Evolutionary conservation across 2,888 invertebrate species (phyloP).

Genomic region (Apamea epomidion): DNA sequence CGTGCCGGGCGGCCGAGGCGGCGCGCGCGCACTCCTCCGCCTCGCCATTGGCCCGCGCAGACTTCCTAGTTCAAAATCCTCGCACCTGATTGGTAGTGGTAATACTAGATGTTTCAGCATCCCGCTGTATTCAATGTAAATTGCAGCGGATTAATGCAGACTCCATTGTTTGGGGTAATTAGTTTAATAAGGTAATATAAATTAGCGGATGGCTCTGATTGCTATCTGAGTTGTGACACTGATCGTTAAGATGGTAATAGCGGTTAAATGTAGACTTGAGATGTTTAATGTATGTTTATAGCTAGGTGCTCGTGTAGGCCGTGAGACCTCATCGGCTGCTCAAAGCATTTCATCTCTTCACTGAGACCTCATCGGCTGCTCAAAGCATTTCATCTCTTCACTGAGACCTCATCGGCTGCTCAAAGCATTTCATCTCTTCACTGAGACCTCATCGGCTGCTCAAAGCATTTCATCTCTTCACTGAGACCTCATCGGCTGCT

Average conservation of each 20-base stretch:
- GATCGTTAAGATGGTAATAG: constrained; percentile 59
- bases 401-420: no score
- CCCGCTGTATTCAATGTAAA: constrained; percentile 66
- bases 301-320: background rate
- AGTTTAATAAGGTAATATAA: constrained; percentile 63
- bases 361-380: constrained; percentile 3
- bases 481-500: no score
- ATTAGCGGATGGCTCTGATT: constrained; percentile 59
- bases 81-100: constrained; percentile 53
- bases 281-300: constrained; percentile 36
- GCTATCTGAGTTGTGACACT: constrained; percentile 57
- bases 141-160: constrained; percentile 63
- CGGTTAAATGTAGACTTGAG: constrained; percentile 4
- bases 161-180: constrained; percentile 68
- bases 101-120: constrained; percentile 58
- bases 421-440: no score
- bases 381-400: no score
- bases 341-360: constrained; percentile 15
- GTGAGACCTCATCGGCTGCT: constrained; percentile 7
- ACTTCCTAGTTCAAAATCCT: constrained; percentile 59
- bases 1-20: constrained; percentile 70
- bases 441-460: no score
- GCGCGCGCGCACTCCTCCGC: constrained; percentile 73
- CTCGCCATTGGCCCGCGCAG: constrained; percentile 64
- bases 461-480: no score